Evolutionary conservation across 2,797 vertebrate species (phyloP).

Genomic region (Pipistrellus pipistrellus): DNA sequence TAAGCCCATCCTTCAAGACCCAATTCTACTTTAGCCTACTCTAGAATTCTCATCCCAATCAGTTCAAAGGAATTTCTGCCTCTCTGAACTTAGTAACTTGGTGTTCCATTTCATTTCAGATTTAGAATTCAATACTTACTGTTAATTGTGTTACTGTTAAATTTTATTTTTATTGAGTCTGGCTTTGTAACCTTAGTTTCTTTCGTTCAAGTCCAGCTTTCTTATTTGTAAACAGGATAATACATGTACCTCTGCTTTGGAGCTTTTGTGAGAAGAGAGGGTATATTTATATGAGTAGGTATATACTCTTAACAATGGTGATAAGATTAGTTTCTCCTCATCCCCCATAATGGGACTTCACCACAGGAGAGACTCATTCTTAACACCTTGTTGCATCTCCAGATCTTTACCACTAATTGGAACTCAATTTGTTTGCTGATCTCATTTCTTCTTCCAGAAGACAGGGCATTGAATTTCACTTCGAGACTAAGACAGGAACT

Average conservation of each 20-base stretch:
- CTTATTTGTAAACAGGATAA: not conserved
- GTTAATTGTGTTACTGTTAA: not conserved
- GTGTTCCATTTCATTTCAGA: not conserved
- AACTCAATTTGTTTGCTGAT: not conserved
- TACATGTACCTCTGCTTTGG: not conserved
- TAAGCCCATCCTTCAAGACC: not conserved
- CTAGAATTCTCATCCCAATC: not conserved
- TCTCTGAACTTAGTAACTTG: not conserved
- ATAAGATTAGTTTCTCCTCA: not conserved
- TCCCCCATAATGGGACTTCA: not conserved
- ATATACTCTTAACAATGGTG: not conserved
- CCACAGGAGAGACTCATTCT: not conserved
- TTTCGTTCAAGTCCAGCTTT: conserved; percentile 7
- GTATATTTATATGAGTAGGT: not conserved
- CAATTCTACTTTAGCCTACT: not conserved
- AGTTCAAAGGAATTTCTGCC: not conserved
- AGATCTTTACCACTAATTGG: conserved; percentile 16
- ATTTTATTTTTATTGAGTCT: not conserved
- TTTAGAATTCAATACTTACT: not conserved
- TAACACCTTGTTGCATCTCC: not conserved
- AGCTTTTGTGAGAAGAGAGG: not conserved
- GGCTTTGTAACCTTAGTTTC: not conserved
- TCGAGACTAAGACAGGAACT: not conserved
- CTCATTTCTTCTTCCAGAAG: conserved; percentile 51
- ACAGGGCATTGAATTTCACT: not conserved